These are phyloP conservation scores for Pleuronectes platessa DNA, from an alignment of 2,113 vertebrate genomes.

Conservation along the genomic window DNA sequence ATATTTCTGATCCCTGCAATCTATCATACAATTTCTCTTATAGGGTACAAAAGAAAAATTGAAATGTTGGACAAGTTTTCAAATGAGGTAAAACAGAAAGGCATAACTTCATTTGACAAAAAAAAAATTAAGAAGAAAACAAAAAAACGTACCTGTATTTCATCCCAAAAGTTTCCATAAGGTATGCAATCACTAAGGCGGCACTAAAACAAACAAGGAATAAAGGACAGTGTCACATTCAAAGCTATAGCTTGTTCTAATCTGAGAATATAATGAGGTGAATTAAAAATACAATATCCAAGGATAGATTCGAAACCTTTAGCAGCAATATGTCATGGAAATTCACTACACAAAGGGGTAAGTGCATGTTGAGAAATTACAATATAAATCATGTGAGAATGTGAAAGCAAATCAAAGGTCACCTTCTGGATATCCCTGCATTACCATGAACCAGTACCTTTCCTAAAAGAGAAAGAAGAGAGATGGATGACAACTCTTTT, in stretches of 20 bases:
- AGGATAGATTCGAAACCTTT: no score
- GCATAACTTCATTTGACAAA: not conserved
- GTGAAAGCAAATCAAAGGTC: conserved; percentile 1
- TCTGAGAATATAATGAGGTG: not conserved
- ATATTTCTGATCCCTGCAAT: not conserved
- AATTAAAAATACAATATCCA: not conserved
- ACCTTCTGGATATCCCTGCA: conserved; percentile 99
- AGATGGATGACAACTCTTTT: not conserved
- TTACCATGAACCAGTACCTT: conserved; percentile 99
- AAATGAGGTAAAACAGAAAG: not conserved
- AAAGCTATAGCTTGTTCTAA: not conserved
- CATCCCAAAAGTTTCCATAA: conserved; percentile 99
- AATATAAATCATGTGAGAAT: not conserved
- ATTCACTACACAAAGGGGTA: not conserved
- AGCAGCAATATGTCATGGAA: no score
- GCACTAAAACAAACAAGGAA: conserved; percentile 83
- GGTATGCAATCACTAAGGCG: conserved; percentile 99
- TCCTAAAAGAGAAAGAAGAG: conserved; percentile 78
- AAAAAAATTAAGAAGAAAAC: not conserved
- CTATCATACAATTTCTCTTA: no score
- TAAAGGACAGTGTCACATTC: not conserved
- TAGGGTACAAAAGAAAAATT: not conserved
- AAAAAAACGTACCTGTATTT: conserved; percentile 91
- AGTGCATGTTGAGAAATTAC: not conserved
- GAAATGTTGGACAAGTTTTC: not conserved